Evolutionary conservation across 2,113 vertebrate genomes (phyloP), one percentile per base, ranked within the genome.

Genomic region (Scartelaos histophorus): DNA sequence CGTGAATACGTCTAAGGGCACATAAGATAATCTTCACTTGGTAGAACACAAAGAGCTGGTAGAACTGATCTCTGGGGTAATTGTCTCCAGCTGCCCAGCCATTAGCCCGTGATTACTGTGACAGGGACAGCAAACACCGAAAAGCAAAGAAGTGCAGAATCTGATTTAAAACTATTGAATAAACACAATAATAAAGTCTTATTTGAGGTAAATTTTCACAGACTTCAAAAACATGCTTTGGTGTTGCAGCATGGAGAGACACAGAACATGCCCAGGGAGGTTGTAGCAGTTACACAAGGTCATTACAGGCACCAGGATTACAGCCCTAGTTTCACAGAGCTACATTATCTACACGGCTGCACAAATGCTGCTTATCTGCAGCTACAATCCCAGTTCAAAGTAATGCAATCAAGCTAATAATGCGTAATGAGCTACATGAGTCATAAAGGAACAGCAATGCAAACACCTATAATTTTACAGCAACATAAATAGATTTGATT

Each of bases 251-350:
- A 12, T 67, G 69, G 16, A 16, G 25, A 35, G 53, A 74, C 7
- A 46, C 49, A 82, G 60, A 24, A 58, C 21, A 54, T 69, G 81
- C 74, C 81, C 53, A 19, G 9, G 46, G 71, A 66, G 34, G 34
- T 62, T 64, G 51, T 66, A 38, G 61, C 51, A 19, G 2, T 67
- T 61, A 66, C 12, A 62, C 73, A 66, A 77, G 81, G 77, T 85
- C 67, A 77, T 66, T 80, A 6, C 19, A 49, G 53, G 56, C 67
- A 51, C 24, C 57, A 60, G 46, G 35, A 46, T 67, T 38, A 73
- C 38, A 71, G 65, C 12, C 7, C 19, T 54, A 70, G 67, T 56
- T 35, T 65, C 46, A 21, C 75, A 24, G 15, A 46, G 53, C 51
- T 57, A 19, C 24, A 43, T 38, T 17, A 19, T 21, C 35, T 13